Base-by-base conservation (phyloP, 2,797 vertebrate genomes). In the Acanthopagrus latus region DNA sequence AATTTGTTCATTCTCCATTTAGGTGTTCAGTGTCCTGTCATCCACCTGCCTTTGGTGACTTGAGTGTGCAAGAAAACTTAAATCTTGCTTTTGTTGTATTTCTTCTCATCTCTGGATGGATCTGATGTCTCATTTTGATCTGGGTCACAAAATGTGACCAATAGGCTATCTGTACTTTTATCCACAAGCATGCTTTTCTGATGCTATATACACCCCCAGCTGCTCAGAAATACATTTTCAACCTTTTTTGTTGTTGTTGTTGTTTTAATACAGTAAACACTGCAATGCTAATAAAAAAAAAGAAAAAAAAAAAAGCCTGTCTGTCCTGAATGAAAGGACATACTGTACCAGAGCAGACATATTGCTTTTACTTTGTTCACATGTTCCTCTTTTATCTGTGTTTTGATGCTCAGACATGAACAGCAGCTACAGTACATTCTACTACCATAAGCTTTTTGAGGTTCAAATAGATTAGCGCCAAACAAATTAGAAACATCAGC, bases 401-500 rank as follows among this genome's bases (percentile, higher is more conserved):
- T 81, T 83, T 69, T 41, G 54, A 89, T 86, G 86, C 87, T 90
- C 71, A 51, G 69, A 91, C 86, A 83, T 84, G 71, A 91, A 90
- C 86, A 86, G 89, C 85, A 89, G 89, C 88, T 93, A 92, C 86
- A 86, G 81, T 91, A 93, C 91, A 92, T 92, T 93, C 91, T 91
- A 91, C 83, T 62, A 89, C 81, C 80, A 85, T 73, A 88, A 91
- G 84, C 87, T 84, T 80, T 77, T 73, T 68, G 82, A 90, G 83
- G 81, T 91, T 92, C 78, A 83, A 87, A 88, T 80, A 91, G 86
- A 88, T 67, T 80, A 89, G 83, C 68, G 87, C 86, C 88, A 85
- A 33, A 86, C 88, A 90, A 91, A 82, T 88, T 81, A 89, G 81
- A 92, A 93, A 93, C 83, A 87, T 94, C 92, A 95, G 94, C 94